phyloP scores from a whole-genome alignment of 2,797 vertebrate species.

The Sciurus vulgaris region DNA sequence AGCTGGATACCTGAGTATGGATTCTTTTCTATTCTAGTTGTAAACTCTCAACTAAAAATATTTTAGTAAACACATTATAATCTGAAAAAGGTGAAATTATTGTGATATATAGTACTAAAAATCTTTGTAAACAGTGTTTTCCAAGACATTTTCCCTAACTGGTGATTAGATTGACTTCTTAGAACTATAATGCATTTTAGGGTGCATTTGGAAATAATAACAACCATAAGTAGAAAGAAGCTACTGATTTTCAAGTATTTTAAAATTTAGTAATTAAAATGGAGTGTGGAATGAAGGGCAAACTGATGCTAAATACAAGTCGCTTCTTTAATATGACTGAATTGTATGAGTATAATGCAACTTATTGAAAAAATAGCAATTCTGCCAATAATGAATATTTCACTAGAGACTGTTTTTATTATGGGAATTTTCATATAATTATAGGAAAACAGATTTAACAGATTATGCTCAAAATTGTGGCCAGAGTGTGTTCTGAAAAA shows the following conservation, averaged over 20 bases:
- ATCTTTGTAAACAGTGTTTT: neutral
- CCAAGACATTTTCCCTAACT: neutral
- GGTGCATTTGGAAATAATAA: constrained; percentile 45
- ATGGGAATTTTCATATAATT: neutral
- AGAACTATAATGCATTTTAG: neutral
- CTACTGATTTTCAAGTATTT: neutral
- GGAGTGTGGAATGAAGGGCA: neutral
- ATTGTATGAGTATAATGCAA: neutral
- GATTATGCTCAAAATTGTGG: constrained; percentile 40
- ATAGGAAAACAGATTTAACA: neutral
- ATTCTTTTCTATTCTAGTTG: neutral
- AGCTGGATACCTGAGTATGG: neutral
- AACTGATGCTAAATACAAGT: constrained; percentile 7
- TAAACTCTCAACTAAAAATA: neutral
- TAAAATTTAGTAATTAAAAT: constrained; percentile 43
- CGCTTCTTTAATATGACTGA: neutral
- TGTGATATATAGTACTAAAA: neutral
- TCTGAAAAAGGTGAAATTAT: constrained; percentile 9
- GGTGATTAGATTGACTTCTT: neutral
- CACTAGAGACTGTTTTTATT: constrained; percentile 21
- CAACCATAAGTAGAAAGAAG: neutral
- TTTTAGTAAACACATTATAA: neutral
- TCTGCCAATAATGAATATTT: neutral
- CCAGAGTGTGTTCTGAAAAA: constrained; percentile 32
- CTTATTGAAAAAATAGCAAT: constrained; percentile 27